Base-by-base conservation (phyloP, 2,888 invertebrate species). In the Netelia melanura region DNA sequence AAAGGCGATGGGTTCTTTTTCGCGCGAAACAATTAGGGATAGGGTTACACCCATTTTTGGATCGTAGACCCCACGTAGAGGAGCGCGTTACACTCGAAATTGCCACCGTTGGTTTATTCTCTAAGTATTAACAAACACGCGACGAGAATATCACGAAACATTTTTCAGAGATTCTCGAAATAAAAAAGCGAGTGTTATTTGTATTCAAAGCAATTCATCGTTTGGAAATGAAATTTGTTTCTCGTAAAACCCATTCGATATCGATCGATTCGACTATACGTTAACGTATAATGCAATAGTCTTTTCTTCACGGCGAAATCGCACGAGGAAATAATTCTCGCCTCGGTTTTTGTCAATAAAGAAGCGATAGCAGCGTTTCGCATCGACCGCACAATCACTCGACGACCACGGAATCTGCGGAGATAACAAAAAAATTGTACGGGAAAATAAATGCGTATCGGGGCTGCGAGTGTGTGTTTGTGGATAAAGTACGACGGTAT, bases 11-110 rank as follows among this genome's bases (percentile, higher is more conserved):
- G 48, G 0, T 14, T 14, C 11, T 48, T 48, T 48, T 48, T 61
- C 23, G 52, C n/a, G 58, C n/a, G 58, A 58, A 43, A 48, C 14
- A 23, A 48, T 62, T 62, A n/a, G 61, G 17, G 74, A 52, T 21
- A 30, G 11, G 77, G 72, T 77, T 82, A 72, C 48, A 48, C 30
- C 76, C 43, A 65, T 43, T 76, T 76, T 75, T 38, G 65, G 38
- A 54, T 21, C 65, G 43, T 65, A 64, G 21, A 65, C 54, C 54
- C 64, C 17, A 30, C 25, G 17, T 5, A 3, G 38, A n/a, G 14
- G 9, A 23, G 56, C 62, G 48, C 56, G 38, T 38, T 38, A 38
- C 38, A 38, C 38, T 38, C 38, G 38, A 38, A 6, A 6, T 38
- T 38, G 38, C 38, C 5, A 38, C 38, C 38, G 38, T 38, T 38